phyloP scores from a whole-genome alignment of 2,888 invertebrate genomes.

The Tachina grossa region DNA sequence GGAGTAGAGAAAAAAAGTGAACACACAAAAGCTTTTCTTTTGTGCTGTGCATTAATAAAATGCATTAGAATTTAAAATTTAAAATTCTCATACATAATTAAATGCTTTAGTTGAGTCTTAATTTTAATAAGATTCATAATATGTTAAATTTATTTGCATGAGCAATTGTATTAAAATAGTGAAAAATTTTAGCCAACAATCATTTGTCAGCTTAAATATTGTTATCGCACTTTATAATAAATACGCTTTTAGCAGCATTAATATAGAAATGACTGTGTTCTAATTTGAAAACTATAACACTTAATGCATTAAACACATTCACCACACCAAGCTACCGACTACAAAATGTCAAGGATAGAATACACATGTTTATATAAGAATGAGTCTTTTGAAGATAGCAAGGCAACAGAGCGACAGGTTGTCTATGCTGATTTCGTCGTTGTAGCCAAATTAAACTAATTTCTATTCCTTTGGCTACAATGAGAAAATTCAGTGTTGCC shows the following conservation, averaged over 20 bases:
- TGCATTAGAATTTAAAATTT: conserved; percentile 18
- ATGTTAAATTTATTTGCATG: conserved; percentile 21
- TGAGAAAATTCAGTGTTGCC: too few species aligned
- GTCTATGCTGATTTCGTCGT: too few species aligned
- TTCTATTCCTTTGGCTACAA: too few species aligned
- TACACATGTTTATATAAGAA: too few species aligned
- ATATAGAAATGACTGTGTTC: neutral
- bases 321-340: too few species aligned
- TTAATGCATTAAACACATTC: too few species aligned
- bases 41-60: conserved; percentile 12
- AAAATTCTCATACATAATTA: conserved; percentile 27
- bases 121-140: conserved; percentile 19
- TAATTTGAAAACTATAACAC: neutral
- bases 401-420: too few species aligned
- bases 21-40: conserved; percentile 21
- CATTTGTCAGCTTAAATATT: conserved; percentile 66
- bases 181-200: conserved; percentile 7
- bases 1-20: conserved; percentile 13
- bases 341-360: too few species aligned
- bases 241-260: conserved; percentile 17
- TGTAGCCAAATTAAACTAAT: too few species aligned
- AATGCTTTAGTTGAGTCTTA: neutral
- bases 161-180: neutral
- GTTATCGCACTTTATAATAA: neutral
- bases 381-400: too few species aligned